Percentiles rank a stretch among this genome's conserved stretches.
These are phyloP conservation scores for Mormyrus hasselquistii DNA, from an alignment of 2,797 vertebrate species.

Conservation along the genomic window DNA sequence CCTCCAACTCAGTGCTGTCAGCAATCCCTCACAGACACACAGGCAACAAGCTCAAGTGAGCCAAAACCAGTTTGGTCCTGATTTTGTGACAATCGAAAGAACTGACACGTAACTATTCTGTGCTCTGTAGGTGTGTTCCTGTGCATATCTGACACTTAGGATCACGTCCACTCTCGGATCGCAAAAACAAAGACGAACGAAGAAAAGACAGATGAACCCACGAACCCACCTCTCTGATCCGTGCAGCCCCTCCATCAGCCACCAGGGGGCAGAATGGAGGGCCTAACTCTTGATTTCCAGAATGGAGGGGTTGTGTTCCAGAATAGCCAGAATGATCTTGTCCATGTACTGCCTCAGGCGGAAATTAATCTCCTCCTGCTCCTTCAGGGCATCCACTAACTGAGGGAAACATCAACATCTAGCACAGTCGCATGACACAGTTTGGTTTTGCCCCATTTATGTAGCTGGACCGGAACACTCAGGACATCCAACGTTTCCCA, in stretches of 20 bases:
- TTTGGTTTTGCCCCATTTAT: neutral
- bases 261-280: neutral
- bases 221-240: slow-evolving; percentile 5
- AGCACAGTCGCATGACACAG: neutral
- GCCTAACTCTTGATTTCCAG: slow-evolving; percentile 90
- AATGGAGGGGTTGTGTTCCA: slow-evolving; percentile 95
- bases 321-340: slow-evolving; percentile 92
- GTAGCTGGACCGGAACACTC: neutral
- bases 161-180: neutral
- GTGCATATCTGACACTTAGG: neutral
- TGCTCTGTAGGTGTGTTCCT: neutral
- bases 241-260: slow-evolving; percentile 28
- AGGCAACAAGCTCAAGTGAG: neutral
- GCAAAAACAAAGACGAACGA: slow-evolving; percentile 2
- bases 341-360: slow-evolving; percentile 97
- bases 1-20: neutral
- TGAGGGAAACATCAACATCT: slow-evolving; percentile 40
- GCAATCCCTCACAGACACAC: neutral
- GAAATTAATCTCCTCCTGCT: slow-evolving; percentile 93
- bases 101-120: neutral
- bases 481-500: neutral
- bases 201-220: slow-evolving; percentile 22
- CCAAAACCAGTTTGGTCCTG: neutral
- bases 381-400: slow-evolving; percentile 95
- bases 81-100: neutral